Conservation (phyloP, 1,140 invertebrate species). For the Drosophila melanica region DNA sequence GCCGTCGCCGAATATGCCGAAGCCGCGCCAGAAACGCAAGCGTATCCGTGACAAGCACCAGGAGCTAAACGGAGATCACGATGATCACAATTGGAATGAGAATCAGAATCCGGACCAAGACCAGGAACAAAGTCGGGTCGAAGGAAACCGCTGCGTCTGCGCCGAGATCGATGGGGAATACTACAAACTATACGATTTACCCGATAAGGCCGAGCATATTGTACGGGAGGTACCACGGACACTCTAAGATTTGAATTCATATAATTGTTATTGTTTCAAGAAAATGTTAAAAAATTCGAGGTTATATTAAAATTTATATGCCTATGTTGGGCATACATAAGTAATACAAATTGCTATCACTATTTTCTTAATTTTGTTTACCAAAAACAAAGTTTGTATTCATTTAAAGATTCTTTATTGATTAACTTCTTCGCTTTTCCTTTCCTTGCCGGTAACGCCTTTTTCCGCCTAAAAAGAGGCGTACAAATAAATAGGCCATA, state of each 20-base stretch:
- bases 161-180: not conserved
- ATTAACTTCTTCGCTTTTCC: not conserved
- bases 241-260: not conserved
- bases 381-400: too few species aligned
- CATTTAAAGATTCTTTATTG: too few species aligned
- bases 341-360: too few species aligned
- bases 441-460: not conserved
- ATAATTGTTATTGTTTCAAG: too few species aligned
- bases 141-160: not conserved
- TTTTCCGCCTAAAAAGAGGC: not conserved
- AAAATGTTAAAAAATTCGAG: too few species aligned
- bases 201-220: not conserved
- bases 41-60: too few species aligned
- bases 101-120: too few species aligned
- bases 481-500: not conserved
- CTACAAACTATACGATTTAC: not conserved
- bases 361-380: too few species aligned
- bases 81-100: too few species aligned
- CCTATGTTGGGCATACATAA: too few species aligned
- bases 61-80: too few species aligned
- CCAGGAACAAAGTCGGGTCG: not conserved
- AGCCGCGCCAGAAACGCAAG: not conserved
- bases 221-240: not conserved
- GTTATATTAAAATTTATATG: too few species aligned
- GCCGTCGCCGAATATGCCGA: not conserved